Evolutionary conservation across 2,113 vertebrate genomes (phyloP).

Genomic region (Polypterus bichir): DNA sequence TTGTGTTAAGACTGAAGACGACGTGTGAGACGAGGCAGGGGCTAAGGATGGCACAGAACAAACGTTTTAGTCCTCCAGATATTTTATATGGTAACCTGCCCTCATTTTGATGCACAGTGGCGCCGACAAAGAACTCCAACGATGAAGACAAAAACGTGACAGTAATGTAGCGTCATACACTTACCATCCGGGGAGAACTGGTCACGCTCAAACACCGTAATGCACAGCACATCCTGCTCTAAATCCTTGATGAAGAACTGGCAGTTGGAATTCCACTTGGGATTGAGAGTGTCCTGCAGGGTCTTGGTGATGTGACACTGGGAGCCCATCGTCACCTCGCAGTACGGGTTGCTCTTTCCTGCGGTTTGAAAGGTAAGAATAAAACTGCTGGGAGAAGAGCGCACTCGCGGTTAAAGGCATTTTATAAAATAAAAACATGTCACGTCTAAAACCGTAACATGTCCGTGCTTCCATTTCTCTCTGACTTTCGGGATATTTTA

Average conservation of each 20-base stretch:
- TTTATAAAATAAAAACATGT: too few species aligned
- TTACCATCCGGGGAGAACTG: constrained; percentile 95
- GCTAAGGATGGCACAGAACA: too few species aligned
- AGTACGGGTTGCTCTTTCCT: constrained; percentile 97
- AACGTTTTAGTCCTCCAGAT: too few species aligned
- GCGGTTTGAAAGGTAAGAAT: constrained; percentile 1
- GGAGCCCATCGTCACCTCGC: constrained; percentile 96
- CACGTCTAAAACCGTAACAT: too few species aligned
- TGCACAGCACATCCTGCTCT: constrained; percentile 93
- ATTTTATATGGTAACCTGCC: too few species aligned
- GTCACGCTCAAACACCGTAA: constrained; percentile 95
- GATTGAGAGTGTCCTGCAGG: constrained; percentile 88
- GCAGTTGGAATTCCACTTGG: constrained; percentile 98
- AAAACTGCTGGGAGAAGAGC: neutral
- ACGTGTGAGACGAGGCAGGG: too few species aligned
- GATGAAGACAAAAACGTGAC: neutral
- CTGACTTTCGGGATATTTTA: too few species aligned
- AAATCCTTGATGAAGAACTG: constrained; percentile 98
- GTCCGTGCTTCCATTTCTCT: too few species aligned
- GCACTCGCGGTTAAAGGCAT: neutral
- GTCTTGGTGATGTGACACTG: constrained; percentile 98
- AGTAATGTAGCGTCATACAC: constrained; percentile 9
- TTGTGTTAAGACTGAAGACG: too few species aligned
- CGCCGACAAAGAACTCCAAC: too few species aligned
- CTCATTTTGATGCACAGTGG: too few species aligned